Evolutionary conservation across 2,888 invertebrate genomes (phyloP).

Genomic region (Zhuqinia jingwanae): DNA sequence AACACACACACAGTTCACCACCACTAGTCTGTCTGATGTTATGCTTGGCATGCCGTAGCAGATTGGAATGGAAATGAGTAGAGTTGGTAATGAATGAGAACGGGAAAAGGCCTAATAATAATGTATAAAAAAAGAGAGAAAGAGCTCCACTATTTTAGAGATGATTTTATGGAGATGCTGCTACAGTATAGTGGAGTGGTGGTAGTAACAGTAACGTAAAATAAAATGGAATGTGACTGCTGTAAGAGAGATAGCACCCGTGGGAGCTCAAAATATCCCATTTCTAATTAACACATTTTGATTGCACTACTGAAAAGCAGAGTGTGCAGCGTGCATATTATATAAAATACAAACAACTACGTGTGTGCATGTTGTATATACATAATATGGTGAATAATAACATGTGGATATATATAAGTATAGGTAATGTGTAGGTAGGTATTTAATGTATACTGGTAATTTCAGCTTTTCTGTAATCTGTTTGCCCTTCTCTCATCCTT

Average conservation of each 20-base stretch:
- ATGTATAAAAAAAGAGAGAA: constrained; percentile 15
- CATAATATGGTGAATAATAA: too few relatives aligned
- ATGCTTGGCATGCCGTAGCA: constrained; percentile 1
- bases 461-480: background rate
- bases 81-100: background rate
- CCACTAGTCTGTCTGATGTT: background rate
- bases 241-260: constrained; percentile 79
- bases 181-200: background rate
- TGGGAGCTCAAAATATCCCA: constrained; percentile 77
- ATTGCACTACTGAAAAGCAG: constrained; percentile 74
- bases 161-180: too few relatives aligned
- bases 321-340: background rate
- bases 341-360: background rate
- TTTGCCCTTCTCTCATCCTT: background rate
- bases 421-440: too few relatives aligned
- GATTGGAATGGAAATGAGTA: constrained; percentile 39
- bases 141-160: background rate
- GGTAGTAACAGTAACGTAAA: constrained; percentile 56
- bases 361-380: too few relatives aligned
- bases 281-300: constrained; percentile 79
- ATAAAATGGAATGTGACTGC: constrained; percentile 77
- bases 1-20: background rate
- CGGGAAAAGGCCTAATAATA: constrained; percentile 21
- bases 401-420: too few relatives aligned
- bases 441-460: background rate